A percentile compares a stretch with the other conserved stretches of the same genome.
Evolutionary conservation across 1,140 invertebrate genomes (phyloP).

Genomic region (Anastatus disparis): DNA sequence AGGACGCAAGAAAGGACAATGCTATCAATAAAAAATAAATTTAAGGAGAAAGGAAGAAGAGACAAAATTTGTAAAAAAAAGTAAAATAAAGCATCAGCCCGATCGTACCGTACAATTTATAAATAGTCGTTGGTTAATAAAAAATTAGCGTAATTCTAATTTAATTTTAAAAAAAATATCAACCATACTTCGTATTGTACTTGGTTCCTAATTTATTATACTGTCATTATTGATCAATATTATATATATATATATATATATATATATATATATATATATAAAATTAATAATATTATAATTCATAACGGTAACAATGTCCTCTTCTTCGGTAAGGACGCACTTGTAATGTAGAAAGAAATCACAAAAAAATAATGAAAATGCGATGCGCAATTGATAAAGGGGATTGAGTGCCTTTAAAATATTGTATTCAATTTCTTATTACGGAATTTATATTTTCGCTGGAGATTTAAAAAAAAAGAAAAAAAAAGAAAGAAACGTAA

Average conservation of each 20-base stretch:
- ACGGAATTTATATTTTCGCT: conserved; percentile 41
- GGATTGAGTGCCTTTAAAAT: conserved; percentile 42
- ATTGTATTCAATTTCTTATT: conserved; percentile 43
- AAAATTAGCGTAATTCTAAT: conserved; percentile 57
- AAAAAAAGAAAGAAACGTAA: background rate
- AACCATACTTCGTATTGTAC: conserved; percentile 59
- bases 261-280: no score
- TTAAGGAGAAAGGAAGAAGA: background rate
- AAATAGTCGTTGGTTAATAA: conserved; percentile 58
- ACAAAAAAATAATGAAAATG: conserved; percentile 30
- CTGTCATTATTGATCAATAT: conserved; percentile 41
- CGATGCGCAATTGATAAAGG: conserved; percentile 39
- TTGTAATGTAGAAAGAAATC: conserved; percentile 32
- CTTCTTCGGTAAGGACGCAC: conserved; percentile 45
- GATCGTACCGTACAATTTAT: conserved; percentile 57
- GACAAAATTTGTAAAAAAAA: conserved; percentile 11
- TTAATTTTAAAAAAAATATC: conserved; percentile 57
- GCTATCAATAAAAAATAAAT: background rate
- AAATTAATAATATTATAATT: conserved; percentile 48
- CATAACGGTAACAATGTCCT: conserved; percentile 43
- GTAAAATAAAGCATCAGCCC: conserved; percentile 32
- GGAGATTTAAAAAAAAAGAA: conserved; percentile 19
- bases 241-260: conserved; percentile 38
- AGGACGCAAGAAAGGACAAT: background rate
- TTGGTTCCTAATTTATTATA: conserved; percentile 66